Evolutionary conservation across 2,797 vertebrate species (phyloP), one percentile per base, ranked within the genome.

Genomic region (Cephalopachus bancanus): DNA sequence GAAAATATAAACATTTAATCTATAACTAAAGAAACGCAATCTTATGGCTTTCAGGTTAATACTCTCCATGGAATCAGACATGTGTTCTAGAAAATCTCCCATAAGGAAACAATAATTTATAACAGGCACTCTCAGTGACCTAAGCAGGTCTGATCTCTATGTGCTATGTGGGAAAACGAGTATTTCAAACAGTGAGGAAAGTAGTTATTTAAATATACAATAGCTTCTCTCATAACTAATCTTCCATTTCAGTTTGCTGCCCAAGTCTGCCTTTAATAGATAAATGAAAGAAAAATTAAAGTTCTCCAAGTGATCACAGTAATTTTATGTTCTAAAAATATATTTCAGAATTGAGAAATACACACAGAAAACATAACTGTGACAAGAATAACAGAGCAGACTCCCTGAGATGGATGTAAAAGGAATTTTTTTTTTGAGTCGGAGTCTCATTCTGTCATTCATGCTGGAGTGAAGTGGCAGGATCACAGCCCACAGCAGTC

Each of bases 261-360:
- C 16, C 51, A 80, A 53, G 62, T 69, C 26, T 22, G 76, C 89
- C 93, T 95, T 81, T 81, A 84, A 64, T 8, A 80, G 55, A n/a
- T 7, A 93, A 71, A 65, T 62, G 72, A 90, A 78, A 76, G 33
- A 86, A 71, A 59, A 88, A 85, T 62, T 92, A 64, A 91, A 87
- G 15, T 26, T 69, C 24, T 55, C 33, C 76, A 87, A 87, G 11
- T 59, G 22, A 93, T 95, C 71, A 26, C 14, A 95, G 10, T 86
- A 33, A 92, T 60, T 95, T 80, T 67, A 44, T 89, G 80, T 62
- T 91, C 14, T 62, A 67, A 86, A 81, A 51, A 28, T 85, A 16
- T 5, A 65, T 83, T 91, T 91, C 12, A 89, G 19, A n/a, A 64
- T 83, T 75, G 89, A n/a, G 53, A 87, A 93, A 85, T 81, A 5